Conservation (phyloP, 2,888 invertebrate genomes). For the Phengaris arion region DNA sequence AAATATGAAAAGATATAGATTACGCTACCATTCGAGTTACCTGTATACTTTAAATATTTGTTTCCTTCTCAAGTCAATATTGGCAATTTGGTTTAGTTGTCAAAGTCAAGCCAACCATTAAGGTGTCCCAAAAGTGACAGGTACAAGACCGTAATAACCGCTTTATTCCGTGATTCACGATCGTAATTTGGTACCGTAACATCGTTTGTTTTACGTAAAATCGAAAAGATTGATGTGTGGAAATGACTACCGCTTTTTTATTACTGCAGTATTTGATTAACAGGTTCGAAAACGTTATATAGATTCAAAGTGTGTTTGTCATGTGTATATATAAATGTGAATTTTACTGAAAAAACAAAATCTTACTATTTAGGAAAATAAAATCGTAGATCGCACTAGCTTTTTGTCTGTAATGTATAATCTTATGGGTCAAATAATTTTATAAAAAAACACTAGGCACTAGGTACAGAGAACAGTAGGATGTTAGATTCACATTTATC, state of each 20-base stretch:
- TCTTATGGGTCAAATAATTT: too few species aligned
- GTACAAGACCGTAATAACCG: neutral
- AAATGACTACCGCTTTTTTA: neutral
- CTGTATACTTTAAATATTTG: neutral
- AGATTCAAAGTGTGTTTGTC: too few species aligned
- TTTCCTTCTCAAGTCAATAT: neutral
- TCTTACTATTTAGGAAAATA: too few species aligned
- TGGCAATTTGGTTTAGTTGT: conserved; percentile 57
- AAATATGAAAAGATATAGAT: too few species aligned
- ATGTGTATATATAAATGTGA: too few species aligned
- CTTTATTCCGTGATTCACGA: neutral
- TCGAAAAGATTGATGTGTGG: conserved; percentile 21
- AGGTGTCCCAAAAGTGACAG: conserved; percentile 8
- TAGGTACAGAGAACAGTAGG: too few species aligned
- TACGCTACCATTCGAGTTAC: too few species aligned
- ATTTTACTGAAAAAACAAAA: too few species aligned
- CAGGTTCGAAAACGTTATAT: neutral
- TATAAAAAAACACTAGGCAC: too few species aligned
- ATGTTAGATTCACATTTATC: neutral
- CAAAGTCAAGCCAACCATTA: conserved; percentile 4
- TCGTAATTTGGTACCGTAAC: conserved; percentile 22
- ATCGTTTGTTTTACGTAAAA: conserved; percentile 18
- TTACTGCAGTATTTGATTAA: neutral
- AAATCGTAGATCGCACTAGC: too few species aligned
- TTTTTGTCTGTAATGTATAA: too few species aligned